phyloP scores from a whole-genome alignment of 2,113 vertebrate genomes.

The Sprattus sprattus region DNA sequence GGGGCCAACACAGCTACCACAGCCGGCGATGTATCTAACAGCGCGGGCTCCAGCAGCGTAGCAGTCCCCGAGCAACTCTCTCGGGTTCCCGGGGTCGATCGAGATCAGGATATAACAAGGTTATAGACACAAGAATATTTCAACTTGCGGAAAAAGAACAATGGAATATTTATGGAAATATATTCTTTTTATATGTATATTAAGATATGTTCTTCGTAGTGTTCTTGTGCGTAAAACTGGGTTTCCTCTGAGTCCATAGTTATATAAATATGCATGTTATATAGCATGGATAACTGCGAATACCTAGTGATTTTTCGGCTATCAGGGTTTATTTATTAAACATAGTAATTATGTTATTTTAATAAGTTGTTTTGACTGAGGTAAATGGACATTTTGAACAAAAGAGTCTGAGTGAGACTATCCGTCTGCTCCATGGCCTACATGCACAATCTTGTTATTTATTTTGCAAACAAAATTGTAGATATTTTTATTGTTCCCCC shows the following conservation, averaged over 20 bases:
- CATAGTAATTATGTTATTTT: conserved; percentile 39
- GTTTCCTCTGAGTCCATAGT: conserved; percentile 47
- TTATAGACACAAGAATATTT: conserved; percentile 74
- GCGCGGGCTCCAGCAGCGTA: conserved; percentile 47
- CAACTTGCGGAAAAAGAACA: conserved; percentile 33
- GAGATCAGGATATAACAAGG: conserved; percentile 80
- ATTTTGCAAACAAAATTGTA: conserved; percentile 40
- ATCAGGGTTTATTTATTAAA: conserved; percentile 76
- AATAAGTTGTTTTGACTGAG: conserved; percentile 36
- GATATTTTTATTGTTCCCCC: conserved; percentile 37
- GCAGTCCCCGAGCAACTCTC: conserved; percentile 63
- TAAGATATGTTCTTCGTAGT: conserved; percentile 69
- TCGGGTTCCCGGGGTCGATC: conserved; percentile 69
- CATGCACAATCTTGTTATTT: conserved; percentile 49
- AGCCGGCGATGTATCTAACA: conserved; percentile 34
- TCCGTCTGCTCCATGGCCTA: conserved; percentile 16
- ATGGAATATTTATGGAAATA: conserved; percentile 78
- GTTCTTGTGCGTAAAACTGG: conserved; percentile 60
- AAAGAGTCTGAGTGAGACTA: conserved; percentile 28
- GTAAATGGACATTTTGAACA: conserved; percentile 34
- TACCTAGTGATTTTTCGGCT: conserved; percentile 67
- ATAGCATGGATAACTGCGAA: conserved; percentile 70
- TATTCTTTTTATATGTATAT: conserved; percentile 46
- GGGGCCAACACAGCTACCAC: conserved; percentile 39
- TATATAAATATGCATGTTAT: conserved; percentile 69